These are phyloP conservation scores for Homarus americanus DNA, from an alignment of 1,140 invertebrate species.

Conservation along the genomic window DNA sequence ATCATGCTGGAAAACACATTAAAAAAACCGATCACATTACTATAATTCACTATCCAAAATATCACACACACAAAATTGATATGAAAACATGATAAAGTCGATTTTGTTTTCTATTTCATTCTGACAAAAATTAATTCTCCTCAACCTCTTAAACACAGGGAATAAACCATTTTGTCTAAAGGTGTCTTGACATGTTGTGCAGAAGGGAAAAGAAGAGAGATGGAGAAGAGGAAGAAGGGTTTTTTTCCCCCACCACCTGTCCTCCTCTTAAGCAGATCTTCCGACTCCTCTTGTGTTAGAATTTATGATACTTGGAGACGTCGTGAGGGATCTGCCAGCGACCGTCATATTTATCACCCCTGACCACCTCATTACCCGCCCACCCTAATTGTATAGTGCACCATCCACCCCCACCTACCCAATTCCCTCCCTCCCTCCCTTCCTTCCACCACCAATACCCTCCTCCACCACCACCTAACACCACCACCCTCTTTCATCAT, in stretches of 20 bases:
- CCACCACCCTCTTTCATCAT: neutral
- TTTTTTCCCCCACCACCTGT: neutral
- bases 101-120: too few relatives aligned
- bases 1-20: too few relatives aligned
- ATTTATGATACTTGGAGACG: neutral
- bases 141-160: too few relatives aligned
- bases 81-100: too few relatives aligned
- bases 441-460: neutral
- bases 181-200: too few relatives aligned
- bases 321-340: slow-evolving; percentile 9
- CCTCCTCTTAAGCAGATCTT: slow-evolving; percentile 11
- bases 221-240: too few relatives aligned
- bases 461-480: neutral
- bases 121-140: too few relatives aligned
- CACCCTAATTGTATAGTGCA: slow-evolving; percentile 5
- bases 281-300: neutral
- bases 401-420: neutral
- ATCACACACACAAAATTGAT: too few relatives aligned
- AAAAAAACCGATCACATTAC: too few relatives aligned
- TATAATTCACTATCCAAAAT: too few relatives aligned
- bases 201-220: too few relatives aligned
- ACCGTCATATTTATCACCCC: neutral
- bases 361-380: slow-evolving; percentile 7
- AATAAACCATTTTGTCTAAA: too few relatives aligned
- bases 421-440: neutral